Base-by-base conservation (phyloP, 1,140 invertebrate genomes). In the Eubasilissa regina region DNA sequence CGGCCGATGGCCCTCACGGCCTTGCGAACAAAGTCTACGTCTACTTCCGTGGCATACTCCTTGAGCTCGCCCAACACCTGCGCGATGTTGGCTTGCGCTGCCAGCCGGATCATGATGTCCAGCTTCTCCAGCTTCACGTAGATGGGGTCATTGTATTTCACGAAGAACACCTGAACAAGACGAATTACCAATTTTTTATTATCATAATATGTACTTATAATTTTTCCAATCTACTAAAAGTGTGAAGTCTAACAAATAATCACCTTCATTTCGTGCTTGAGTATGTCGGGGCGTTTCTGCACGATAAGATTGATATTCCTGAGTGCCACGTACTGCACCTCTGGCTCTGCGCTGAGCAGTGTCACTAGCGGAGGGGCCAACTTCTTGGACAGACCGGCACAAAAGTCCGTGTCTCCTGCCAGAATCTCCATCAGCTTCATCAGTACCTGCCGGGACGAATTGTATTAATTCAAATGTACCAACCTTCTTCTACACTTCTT, bases 221-320 rank as follows among this genome's bases (percentile, higher is more conserved):
- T 51, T 3, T 51, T 35, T n/a, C n/a, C n/a, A n/a, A n/a, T n/a
- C n/a, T n/a, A n/a, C n/a, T n/a, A n/a, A n/a, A n/a, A n/a, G n/a
- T n/a, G n/a, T n/a, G n/a, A n/a, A n/a, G n/a, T 25, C 10, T 25
- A 10, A 19, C 56, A 12, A n/a, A 43, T n/a, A 56, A 9, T 35
- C 77, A 94, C 98, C 91, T 99, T 99, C 98, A 99, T 99, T 89
- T 99, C 99, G 85, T 99, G 98, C 86, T 99, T 99, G n/a, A 99
- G 88, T 82, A 99, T 99, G 81, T 99, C 98, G 0, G 98, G 97
- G 73, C 98, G 92, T 87, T 99, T 99, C 88, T 99, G 99, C 17
- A 99, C 98, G 84, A 99, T 99, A 1, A 99, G 91, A 89, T 99
- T 99, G 83, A 99, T 99, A 87, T 99, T 99, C 78, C 99, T 89